Conservation (phyloP, 2,797 vertebrate species). For the Micrastur ruficollis region DNA sequence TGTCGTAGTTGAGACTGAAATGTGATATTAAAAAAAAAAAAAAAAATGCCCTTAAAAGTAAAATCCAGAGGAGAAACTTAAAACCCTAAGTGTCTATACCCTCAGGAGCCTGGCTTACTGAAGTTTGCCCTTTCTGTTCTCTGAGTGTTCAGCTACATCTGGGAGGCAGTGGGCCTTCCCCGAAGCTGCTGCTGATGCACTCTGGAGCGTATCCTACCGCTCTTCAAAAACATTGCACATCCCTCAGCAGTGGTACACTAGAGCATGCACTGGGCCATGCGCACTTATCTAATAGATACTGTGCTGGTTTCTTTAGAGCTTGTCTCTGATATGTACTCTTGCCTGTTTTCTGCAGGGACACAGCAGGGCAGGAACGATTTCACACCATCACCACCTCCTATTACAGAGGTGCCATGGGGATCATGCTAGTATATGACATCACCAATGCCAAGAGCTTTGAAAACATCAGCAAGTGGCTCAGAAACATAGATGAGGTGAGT, state of each 20-base stretch:
- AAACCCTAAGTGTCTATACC: background rate
- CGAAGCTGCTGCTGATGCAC: background rate
- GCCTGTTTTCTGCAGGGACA: constrained; percentile 83
- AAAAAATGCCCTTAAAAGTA: background rate
- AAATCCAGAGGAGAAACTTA: background rate
- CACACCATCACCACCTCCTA: constrained; percentile 99
- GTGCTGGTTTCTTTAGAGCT: background rate
- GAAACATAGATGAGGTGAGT: constrained; percentile 97
- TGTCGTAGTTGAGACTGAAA: background rate
- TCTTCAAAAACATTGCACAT: rapidly evolving
- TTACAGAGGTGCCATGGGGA: constrained; percentile 98
- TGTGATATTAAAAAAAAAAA: background rate
- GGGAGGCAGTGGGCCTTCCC: background rate
- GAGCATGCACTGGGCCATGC: rapidly evolving
- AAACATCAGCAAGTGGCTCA: constrained; percentile 99
- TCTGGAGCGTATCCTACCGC: rapidly evolving
- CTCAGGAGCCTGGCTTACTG: background rate
- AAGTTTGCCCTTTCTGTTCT: background rate
- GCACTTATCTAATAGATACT: rapidly evolving
- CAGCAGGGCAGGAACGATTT: constrained; percentile 95
- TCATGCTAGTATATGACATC: constrained; percentile 99
- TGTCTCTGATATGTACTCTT: background rate
- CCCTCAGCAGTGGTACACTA: rapidly evolving
- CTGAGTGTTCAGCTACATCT: background rate
- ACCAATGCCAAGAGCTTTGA: constrained; percentile 99